Percentiles rank a stretch among this genome's conserved stretches.
These are phyloP conservation scores for Tonatia bakeri DNA, from an alignment of 2,113 vertebrate genomes.

Conservation along the genomic window DNA sequence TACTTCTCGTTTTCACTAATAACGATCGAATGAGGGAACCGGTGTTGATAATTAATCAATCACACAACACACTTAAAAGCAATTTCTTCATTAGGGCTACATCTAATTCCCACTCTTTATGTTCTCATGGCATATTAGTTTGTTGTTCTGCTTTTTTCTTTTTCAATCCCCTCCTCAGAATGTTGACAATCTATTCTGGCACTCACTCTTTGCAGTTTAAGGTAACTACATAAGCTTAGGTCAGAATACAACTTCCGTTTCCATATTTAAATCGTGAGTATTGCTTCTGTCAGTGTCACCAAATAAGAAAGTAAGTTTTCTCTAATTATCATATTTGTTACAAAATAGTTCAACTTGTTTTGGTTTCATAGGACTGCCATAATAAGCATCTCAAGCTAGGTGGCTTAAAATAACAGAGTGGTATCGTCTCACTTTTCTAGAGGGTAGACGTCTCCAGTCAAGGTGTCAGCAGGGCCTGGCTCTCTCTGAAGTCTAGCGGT, in stretches of 20 bases:
- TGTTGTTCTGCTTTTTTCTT: not conserved
- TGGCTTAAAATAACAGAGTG: not conserved
- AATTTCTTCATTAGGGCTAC: conserved; percentile 70
- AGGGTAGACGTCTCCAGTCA: not conserved
- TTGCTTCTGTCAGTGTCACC: not conserved
- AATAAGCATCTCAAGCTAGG: not conserved
- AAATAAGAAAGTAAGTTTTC: conserved; percentile 56
- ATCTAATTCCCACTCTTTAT: conserved; percentile 45
- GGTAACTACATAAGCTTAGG: not conserved
- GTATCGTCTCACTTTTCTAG: not conserved
- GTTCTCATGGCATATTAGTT: conserved; percentile 61
- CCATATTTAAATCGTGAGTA: conserved; percentile 40
- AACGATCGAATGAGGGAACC: conserved; percentile 50
- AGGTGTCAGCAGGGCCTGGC: not conserved
- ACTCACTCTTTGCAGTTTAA: not conserved
- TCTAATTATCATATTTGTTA: not conserved
- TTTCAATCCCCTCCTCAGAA: not conserved
- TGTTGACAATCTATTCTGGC: conserved; percentile 2
- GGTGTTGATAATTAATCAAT: conserved; percentile 77
- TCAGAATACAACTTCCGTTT: conserved; percentile 23
- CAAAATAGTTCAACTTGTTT: not conserved
- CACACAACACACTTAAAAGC: conserved; percentile 64
- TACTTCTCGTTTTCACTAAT: conserved; percentile 68
- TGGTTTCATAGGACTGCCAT: not conserved
- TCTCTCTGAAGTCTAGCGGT: not conserved